Conservation (phyloP, 2,888 invertebrate genomes). For the Pammene fasciana region DNA sequence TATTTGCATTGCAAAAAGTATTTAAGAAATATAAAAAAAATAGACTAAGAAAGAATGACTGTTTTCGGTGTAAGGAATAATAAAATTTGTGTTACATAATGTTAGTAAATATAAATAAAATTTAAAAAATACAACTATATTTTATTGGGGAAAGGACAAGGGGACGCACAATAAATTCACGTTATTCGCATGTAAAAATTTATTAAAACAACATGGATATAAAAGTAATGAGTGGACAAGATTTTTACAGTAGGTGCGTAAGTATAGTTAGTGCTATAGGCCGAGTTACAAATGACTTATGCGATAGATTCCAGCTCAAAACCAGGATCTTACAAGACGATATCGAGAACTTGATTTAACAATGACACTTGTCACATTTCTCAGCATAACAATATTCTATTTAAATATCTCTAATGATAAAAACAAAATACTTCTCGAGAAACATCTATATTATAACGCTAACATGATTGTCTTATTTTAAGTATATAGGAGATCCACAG, state of each 20-base stretch:
- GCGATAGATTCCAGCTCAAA: conserved; percentile 3
- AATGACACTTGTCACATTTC: conserved; percentile 11
- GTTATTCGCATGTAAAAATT: conserved; percentile 29
- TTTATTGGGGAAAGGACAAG: neutral
- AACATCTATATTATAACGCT: conserved; percentile 26
- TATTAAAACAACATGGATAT: conserved; percentile 37
- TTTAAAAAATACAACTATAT: neutral
- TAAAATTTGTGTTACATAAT: conserved; percentile 24
- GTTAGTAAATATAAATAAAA: conserved; percentile 34
- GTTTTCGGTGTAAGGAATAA: conserved; percentile 36
- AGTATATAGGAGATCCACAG: conserved; percentile 19
- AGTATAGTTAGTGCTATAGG: conserved; percentile 31
- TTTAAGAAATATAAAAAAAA: conserved; percentile 14
- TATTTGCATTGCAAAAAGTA: conserved; percentile 10
- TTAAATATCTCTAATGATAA: conserved; percentile 20
- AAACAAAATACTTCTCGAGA: conserved; percentile 19
- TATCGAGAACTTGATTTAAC: conserved; percentile 1
- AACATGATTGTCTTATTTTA: conserved; percentile 31
- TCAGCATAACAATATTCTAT: conserved; percentile 21
- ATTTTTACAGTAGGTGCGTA: conserved; percentile 22
- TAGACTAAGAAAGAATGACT: conserved; percentile 38
- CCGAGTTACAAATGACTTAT: conserved; percentile 24
- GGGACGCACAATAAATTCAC: neutral
- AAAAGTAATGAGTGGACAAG: conserved; percentile 35
- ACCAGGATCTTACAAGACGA: neutral